Conservation (phyloP, 1,140 invertebrate species). For the Drosophila obscura region DNA sequence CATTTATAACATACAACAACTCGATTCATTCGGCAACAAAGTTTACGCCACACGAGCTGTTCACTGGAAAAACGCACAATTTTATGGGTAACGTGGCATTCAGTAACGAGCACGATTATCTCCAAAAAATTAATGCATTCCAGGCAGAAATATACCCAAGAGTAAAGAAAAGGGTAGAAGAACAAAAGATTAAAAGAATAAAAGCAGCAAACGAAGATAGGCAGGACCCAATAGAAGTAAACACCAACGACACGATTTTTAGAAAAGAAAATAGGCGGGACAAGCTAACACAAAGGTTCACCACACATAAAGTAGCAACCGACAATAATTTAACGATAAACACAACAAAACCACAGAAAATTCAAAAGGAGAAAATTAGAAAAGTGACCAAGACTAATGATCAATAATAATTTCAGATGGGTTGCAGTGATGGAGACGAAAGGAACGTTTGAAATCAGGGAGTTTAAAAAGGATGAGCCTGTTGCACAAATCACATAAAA, state of each 20-base stretch:
- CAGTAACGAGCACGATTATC: constrained; percentile 10
- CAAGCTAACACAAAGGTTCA: neutral
- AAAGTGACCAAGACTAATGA: no score
- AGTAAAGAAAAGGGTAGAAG: neutral
- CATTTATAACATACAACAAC: no score
- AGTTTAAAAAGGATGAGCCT: no score
- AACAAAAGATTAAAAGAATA: no score
- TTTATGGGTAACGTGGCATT: neutral
- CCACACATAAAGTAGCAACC: no score
- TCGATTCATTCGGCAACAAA: neutral
- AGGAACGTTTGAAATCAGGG: no score
- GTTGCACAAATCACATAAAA: no score
- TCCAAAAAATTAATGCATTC: constrained; percentile 4
- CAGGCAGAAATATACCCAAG: neutral
- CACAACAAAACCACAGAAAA: no score
- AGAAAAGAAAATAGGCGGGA: constrained; percentile 8
- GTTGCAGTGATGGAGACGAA: no score
- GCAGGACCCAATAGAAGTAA: neutral
- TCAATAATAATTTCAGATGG: no score
- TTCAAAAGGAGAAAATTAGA: no score
- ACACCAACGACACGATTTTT: neutral
- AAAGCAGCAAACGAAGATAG: neutral
- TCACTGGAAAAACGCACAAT: neutral
- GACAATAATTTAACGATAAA: no score
- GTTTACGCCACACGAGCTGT: neutral